Evolutionary conservation across 2,888 invertebrate genomes (phyloP).

Genomic region (Noctua pronuba): DNA sequence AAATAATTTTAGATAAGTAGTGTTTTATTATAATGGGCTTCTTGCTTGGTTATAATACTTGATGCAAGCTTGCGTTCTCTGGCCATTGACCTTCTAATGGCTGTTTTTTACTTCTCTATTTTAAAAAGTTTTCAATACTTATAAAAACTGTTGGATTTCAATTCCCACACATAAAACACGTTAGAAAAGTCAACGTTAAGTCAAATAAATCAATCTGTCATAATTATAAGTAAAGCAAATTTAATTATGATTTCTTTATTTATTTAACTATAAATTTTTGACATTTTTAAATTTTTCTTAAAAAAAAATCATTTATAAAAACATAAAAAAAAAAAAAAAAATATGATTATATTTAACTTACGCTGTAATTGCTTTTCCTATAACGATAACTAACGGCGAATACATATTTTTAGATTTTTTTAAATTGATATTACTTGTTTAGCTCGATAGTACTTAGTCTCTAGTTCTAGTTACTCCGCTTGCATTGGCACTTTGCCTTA

Average conservation of each 20-base stretch:
- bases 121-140: no score
- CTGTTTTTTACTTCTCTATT: no score
- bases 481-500: slow-evolving; percentile 15
- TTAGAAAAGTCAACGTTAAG: neutral
- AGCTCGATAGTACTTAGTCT: neutral
- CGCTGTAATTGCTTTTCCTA: no score
- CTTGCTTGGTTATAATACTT: neutral
- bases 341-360: no score
- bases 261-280: no score
- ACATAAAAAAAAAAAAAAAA: no score
- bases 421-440: neutral
- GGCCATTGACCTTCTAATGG: neutral
- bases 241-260: no score
- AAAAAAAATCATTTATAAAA: no score
- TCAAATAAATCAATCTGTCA: neutral
- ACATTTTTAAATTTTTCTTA: no score
- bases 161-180: neutral
- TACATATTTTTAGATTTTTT: no score
- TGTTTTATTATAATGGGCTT: slow-evolving; percentile 31
- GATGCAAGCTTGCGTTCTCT: neutral
- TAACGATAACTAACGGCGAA: no score
- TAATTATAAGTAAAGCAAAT: neutral
- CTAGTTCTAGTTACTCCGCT: neutral
- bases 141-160: neutral
- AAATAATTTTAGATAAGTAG: slow-evolving; percentile 40